These are phyloP conservation scores for Drosophila paranaensis DNA, from an alignment of 2,888 invertebrate species.

Conservation along the genomic window DNA sequence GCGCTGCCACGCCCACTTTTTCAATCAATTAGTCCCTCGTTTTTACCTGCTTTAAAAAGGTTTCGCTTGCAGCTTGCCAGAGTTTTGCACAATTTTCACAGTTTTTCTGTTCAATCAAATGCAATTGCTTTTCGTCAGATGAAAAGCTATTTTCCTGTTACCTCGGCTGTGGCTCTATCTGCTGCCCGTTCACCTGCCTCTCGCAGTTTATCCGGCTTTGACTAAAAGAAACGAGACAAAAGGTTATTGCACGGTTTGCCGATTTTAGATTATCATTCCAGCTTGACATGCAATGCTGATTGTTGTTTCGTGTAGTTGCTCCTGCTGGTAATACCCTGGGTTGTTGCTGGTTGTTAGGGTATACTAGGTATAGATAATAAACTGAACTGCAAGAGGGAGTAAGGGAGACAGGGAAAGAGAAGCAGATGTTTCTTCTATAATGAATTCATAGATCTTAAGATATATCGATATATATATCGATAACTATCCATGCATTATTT, in stretches of 20 bases:
- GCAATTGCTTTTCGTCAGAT: constrained; percentile 39
- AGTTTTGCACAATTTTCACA: not conserved
- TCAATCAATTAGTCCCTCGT: constrained; percentile 56
- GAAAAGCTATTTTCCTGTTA: constrained; percentile 25
- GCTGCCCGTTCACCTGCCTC: constrained; percentile 1
- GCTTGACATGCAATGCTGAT: constrained; percentile 61
- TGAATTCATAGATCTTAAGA: not conserved
- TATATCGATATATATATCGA: not conserved
- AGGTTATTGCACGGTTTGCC: constrained; percentile 72
- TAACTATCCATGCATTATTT: too few species aligned
- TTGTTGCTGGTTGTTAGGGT: not conserved
- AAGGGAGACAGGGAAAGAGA: too few species aligned
- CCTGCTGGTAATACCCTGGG: constrained; percentile 20
- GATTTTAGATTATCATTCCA: constrained; percentile 72
- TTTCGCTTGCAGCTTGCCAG: constrained; percentile 9
- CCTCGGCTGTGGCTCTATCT: not conserved
- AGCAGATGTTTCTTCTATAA: not conserved
- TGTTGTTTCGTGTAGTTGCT: constrained; percentile 30
- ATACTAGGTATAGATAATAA: not conserved
- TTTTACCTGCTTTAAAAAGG: constrained; percentile 11
- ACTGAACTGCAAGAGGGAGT: not conserved
- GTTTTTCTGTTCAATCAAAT: constrained; percentile 41
- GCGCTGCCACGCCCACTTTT: constrained; percentile 7
- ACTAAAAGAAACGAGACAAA: constrained; percentile 46
- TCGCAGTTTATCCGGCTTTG: not conserved